These are phyloP conservation scores for Scelioninae gen. 2 DNA, from an alignment of 2,888 invertebrate species.

Conservation along the genomic window DNA sequence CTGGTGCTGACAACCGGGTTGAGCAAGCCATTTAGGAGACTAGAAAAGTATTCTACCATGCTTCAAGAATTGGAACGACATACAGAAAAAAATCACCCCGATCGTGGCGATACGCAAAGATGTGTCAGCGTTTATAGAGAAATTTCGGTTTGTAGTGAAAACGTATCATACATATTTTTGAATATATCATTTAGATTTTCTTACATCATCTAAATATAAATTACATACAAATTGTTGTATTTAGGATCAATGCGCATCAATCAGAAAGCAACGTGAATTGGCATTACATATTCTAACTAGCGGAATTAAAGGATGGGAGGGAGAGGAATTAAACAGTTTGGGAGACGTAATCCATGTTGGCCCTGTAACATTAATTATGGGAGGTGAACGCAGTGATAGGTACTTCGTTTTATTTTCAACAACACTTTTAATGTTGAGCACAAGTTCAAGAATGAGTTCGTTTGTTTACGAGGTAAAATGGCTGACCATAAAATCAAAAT, in stretches of 20 bases:
- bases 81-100: conserved; percentile 95
- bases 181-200: too few relatives aligned
- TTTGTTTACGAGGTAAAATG: conserved; percentile 91
- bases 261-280: conserved; percentile 94
- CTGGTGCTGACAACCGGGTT: conserved; percentile 93
- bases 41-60: conserved; percentile 96
- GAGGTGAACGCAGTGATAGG: conserved; percentile 89
- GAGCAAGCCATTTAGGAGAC: conserved; percentile 94
- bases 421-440: conserved; percentile 91
- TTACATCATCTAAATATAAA: too few relatives aligned
- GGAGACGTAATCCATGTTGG: conserved; percentile 96
- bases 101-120: conserved; percentile 97
- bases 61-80: conserved; percentile 96
- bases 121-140: conserved; percentile 96
- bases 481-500: too few relatives aligned
- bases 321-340: conserved; percentile 83
- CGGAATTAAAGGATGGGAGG: conserved; percentile 96
- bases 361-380: conserved; percentile 85
- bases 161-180: too few relatives aligned
- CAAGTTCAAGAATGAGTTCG: conserved; percentile 93
- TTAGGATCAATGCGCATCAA: conserved; percentile 90
- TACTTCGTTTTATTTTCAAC: conserved; percentile 95
- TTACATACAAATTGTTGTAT: conserved; percentile 43
- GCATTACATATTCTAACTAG: conserved; percentile 96
- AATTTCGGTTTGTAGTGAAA: conserved; percentile 85